Conservation (phyloP, 2,888 invertebrate genomes). For the Tachina fera region DNA sequence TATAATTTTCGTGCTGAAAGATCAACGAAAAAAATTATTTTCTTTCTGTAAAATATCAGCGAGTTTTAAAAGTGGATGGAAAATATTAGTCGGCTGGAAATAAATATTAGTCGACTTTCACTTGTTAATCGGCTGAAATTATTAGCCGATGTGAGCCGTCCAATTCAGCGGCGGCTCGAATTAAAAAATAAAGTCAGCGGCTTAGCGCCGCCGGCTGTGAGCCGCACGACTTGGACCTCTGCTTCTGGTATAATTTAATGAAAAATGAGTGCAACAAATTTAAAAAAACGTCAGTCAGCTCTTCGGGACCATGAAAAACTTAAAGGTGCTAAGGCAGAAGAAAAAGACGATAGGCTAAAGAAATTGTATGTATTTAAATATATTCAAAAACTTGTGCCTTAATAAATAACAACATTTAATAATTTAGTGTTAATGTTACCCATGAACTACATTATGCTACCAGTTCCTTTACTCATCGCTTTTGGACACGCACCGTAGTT, state of each 20-base stretch:
- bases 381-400: neutral
- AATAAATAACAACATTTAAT: neutral
- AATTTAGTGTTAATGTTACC: slow-evolving; percentile 45
- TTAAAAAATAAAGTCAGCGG: no score
- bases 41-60: no score
- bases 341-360: slow-evolving; percentile 28
- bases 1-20: no score
- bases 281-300: slow-evolving; percentile 34
- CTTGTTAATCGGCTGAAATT: no score
- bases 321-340: slow-evolving; percentile 12
- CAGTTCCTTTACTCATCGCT: slow-evolving; percentile 73
- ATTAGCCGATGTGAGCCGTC: no score
- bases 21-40: no score
- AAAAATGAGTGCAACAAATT: slow-evolving; percentile 53
- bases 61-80: no score
- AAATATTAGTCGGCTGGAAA: no score
- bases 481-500: slow-evolving; percentile 77
- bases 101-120: no score
- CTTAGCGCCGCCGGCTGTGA: no score
- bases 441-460: slow-evolving; percentile 72
- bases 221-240: no score
- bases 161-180: no score
- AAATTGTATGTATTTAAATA: slow-evolving; percentile 53
- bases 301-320: neutral
- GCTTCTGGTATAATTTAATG: neutral